A percentile compares a stretch with the other conserved stretches of the same genome.
These are phyloP conservation scores for Cheilosia vulpina DNA, from an alignment of 2,888 invertebrate genomes.

Conservation along the genomic window DNA sequence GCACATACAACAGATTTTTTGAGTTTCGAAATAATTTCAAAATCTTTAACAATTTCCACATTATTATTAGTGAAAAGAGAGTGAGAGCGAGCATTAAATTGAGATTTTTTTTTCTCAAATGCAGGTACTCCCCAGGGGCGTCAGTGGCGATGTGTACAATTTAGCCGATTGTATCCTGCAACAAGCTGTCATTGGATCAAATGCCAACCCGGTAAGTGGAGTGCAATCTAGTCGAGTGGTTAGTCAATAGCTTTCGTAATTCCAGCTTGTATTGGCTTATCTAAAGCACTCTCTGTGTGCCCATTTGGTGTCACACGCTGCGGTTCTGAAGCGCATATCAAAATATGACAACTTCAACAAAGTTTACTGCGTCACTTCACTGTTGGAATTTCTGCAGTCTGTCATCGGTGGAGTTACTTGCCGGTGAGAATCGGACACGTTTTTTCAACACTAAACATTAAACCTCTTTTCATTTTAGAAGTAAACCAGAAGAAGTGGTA, in stretches of 20 bases:
- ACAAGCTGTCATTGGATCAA: conserved; percentile 96
- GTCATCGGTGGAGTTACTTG: conserved; percentile 86
- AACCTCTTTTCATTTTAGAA: conserved; percentile 84
- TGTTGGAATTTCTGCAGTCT: conserved; percentile 93
- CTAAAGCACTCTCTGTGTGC: conserved; percentile 95
- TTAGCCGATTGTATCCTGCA: conserved; percentile 96
- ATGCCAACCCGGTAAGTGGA: conserved; percentile 88
- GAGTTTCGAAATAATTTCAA: too few relatives aligned
- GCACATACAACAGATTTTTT: too few relatives aligned
- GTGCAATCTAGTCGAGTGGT: neutral
- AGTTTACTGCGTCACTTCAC: conserved; percentile 93
- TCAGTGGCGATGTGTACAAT: conserved; percentile 96
- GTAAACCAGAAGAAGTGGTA: conserved; percentile 94
- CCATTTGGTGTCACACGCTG: conserved; percentile 95
- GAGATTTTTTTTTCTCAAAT: neutral
- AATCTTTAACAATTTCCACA: too few relatives aligned
- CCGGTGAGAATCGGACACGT: conserved; percentile 77
- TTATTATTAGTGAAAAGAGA: too few relatives aligned
- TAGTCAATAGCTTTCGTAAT: neutral
- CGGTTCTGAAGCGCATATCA: conserved; percentile 93
- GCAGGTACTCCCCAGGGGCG: conserved; percentile 91
- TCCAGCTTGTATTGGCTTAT: conserved; percentile 93
- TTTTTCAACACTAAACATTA: neutral
- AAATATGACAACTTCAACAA: conserved; percentile 95
- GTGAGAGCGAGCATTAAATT: too few relatives aligned